Base-by-base conservation (phyloP, 2,797 vertebrate genomes). In the Rachycentron canadum region DNA sequence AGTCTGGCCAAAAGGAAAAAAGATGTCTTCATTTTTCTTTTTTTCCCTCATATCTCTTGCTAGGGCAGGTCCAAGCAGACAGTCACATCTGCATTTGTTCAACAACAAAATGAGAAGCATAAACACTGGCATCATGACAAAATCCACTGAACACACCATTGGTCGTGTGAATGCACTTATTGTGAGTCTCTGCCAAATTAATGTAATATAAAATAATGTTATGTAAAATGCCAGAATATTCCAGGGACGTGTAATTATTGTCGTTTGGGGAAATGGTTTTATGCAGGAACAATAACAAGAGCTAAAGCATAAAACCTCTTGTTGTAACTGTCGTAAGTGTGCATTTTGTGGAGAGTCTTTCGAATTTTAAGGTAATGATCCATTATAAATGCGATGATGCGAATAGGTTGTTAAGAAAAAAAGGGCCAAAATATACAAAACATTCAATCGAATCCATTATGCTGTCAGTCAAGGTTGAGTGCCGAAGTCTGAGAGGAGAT, bases 1-100 rank as follows among this genome's bases (percentile, higher is more conserved):
- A 84, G 78, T 79, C 80, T 58, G 60, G 53, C 78, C 81, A 86
- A 78, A 84, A 86, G 58, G 30, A 65, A 21, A 71, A 81, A 59
- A 79, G 65, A 86, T 66, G 73, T 83, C 78, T 70, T 84, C 16
- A 36, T 61, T 79, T 78, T 77, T 78, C 41, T 50, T 58, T 78
- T 77, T 84, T n/a, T n/a, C n/a, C 66, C 49, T 78, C 50, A 53
- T 84, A 73, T 62, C 64, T 61, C 62, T 69, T 17, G 7, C 36
- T 63, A 28, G 61, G 62, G 50, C 63, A 73, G 26, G 38, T 77
- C 75, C 47, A 68, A 45, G 74, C 34, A 73, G 60, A 69, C 50
- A 65, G 68, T 43, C 36, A 52, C 32, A 56, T 43, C 45, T 28
- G 50, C 26, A 61, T 41, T 28, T 14, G 41, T 49, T 63, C 7